Percentiles rank a stretch among this genome's conserved stretches.
Conservation (phyloP, 2,888 invertebrate species). For the Malthinus flaveolus region DNA sequence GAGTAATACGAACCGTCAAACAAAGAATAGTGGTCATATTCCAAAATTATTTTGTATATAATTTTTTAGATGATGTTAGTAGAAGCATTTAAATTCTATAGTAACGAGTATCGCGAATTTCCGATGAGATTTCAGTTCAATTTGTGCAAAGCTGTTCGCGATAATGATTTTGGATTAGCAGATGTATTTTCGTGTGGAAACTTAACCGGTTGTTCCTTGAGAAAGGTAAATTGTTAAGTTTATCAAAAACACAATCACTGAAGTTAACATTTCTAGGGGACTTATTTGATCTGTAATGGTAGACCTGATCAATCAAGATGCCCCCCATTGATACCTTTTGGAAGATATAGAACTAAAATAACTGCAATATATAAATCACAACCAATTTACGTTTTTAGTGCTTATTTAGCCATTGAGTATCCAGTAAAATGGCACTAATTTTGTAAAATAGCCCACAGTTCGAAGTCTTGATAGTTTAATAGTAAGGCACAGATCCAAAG, state of each 20-base stretch:
- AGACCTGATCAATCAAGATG: background rate
- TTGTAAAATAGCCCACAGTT: too few species aligned
- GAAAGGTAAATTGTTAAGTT: background rate
- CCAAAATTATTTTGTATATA: too few species aligned
- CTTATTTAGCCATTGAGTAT: background rate
- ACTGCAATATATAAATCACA: background rate
- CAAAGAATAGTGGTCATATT: too few species aligned
- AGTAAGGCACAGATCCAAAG: too few species aligned
- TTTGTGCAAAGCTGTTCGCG: background rate
- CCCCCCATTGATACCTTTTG: background rate
- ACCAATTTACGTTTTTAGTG: background rate
- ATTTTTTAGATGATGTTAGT: too few species aligned
- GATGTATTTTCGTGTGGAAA: background rate
- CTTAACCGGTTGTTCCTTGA: background rate
- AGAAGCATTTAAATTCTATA: background rate
- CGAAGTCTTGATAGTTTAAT: too few species aligned
- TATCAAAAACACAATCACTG: background rate
- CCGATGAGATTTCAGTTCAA: background rate
- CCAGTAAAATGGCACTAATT: background rate
- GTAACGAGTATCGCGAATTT: background rate
- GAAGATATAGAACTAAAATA: background rate
- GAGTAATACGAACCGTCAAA: too few species aligned
- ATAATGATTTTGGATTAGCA: background rate
- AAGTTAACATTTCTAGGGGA: background rate
- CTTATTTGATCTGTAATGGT: background rate